Base-by-base conservation (phyloP, 2,797 vertebrate genomes). In the Silurus lanzhouensis region DNA sequence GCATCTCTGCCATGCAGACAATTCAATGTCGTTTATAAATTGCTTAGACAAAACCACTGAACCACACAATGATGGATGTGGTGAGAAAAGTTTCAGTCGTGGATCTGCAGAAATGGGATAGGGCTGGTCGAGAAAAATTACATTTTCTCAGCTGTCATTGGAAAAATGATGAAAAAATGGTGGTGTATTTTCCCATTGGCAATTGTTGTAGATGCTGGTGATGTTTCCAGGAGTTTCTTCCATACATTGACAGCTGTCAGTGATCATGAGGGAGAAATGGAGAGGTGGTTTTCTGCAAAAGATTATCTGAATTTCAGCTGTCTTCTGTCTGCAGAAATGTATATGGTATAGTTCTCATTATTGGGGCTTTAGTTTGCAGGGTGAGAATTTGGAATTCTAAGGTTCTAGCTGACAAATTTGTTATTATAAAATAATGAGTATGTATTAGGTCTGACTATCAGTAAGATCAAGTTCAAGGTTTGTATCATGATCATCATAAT, bases 171-270 rank as follows among this genome's bases (percentile, higher is more conserved):
- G 15, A 27, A 55, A 67, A 27, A 52, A 46, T 80, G 22, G 76
- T 14, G 17, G 38, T 64, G 14, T 67, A 38, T 52, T 67, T 67
- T 81, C 63, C 13, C 46, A 31, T 31, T 27, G 63, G 15, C n/a
- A 44, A 46, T 82, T 71, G 81, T 46, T 82, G 25, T 6, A 82
- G 6, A 46, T 46, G 81, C 31, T 57, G 79, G 63, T 20, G 27
- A 60, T 75, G n/a, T 80, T 67, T 9, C 44, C 61, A 52, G 7
- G 38, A 81, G 60, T 64, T 80, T 57, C 48, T 55, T 31, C 17
- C 17, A 27, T 60, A 38, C 27, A 60, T 20, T 77, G 27, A 60
- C 75, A 77, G 75, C 75, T 77, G 8, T 77, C 57, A 76, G 25
- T 75, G 72, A 55, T 75, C 72, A 25, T 55, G 14, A 75, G 22